Base-by-base conservation (phyloP, 2,888 invertebrate species). In the Tenodera sinensis region DNA sequence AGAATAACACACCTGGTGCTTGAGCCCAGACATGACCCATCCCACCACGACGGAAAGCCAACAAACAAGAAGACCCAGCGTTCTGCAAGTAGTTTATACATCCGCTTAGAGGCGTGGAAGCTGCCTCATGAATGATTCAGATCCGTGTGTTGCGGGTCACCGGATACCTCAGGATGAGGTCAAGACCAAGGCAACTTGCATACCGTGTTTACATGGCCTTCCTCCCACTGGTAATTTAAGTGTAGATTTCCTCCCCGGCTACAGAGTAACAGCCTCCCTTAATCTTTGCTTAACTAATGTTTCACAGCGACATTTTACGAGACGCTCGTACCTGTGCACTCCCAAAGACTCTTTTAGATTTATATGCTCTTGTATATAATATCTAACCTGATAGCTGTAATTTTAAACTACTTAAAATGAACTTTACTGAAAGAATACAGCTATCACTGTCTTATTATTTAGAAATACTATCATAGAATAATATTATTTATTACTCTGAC, bases 91-190 rank as follows among this genome's bases (percentile, higher is more conserved):
- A 71, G 54, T 71, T 71, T 71, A 71, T 88, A 28, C 84, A 89
- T 89, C 89, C 89, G 88, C 88, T 89, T 82, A 85, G 85, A 30
- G 34, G 34, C 27, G 85, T 34, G 88, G 71, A 34, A 71, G 54
- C 20, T 30, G 85, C 27, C 88, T 83, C 88, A 89, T 89, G 89
- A 89, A 88, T 89, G 89, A 89, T 88, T 88, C 88, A 88, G 88
- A 42, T 85, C 88, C 28, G 85, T 83, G 87, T 85, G 89, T 89
- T 89, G 89, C 88, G 88, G 89, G 89, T 89, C 89, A 85, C 88
- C 83, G 86, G 82, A 71, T 83, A 83, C 89, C 88, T 88, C 89
- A 89, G 89, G 89, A 89, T 89, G 89, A 88, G 89, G 89, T 89
- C 89, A 89, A 89, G 85, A 88, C 87, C 87, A 87, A n/a, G 54